These are phyloP conservation scores for Chloroceryle inda DNA, from an alignment of 2,797 vertebrate genomes.

Conservation along the genomic window DNA sequence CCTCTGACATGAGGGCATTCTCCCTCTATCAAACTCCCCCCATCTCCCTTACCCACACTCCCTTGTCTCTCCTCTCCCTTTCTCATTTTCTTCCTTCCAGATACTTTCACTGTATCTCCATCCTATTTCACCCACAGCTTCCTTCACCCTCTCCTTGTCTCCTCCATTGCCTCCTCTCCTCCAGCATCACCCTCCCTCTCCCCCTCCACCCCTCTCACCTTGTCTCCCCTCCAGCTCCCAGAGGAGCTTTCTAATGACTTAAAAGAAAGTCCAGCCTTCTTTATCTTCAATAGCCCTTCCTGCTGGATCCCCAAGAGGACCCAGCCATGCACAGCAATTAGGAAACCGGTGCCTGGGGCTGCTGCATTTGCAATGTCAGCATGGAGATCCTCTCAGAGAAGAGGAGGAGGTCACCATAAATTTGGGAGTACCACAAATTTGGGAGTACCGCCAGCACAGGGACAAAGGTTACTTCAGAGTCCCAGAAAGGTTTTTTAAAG, in stretches of 20 bases:
- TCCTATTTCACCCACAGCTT: background rate
- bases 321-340: slow-evolving; percentile 31
- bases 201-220: background rate
- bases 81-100: background rate
- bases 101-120: background rate
- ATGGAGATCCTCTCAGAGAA: background rate
- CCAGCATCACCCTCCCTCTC: background rate
- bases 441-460: background rate
- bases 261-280: background rate
- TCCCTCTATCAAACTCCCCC: fast-evolving
- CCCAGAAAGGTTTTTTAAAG: background rate
- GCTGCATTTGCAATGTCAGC: background rate
- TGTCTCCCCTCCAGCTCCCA: background rate
- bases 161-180: background rate
- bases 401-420: background rate
- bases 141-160: background rate
- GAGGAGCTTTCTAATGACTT: slow-evolving; percentile 39
- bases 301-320: slow-evolving; percentile 17
- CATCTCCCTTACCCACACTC: background rate
- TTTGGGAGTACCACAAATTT: background rate
- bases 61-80: background rate
- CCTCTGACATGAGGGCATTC: background rate
- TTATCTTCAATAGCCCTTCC: slow-evolving; percentile 7
- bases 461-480: background rate
- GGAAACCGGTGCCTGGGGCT: background rate